phyloP scores from a whole-genome alignment of 2,797 vertebrate genomes.

The Dendrocincla tyrannina region DNA sequence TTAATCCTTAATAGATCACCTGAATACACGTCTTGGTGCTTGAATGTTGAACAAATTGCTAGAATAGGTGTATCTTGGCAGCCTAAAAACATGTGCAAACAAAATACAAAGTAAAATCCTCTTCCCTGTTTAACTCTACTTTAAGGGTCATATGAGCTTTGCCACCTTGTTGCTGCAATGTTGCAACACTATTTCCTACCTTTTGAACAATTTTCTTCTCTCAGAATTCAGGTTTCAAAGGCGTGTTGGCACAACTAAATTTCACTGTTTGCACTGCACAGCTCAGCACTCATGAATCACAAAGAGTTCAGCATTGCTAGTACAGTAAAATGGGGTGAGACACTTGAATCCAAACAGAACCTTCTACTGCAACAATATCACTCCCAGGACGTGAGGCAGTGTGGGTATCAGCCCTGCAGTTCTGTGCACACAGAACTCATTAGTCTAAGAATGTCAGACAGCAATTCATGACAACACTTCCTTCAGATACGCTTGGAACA shows the following conservation, averaged over 20 bases:
- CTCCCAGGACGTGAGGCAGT: background rate
- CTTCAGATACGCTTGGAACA: background rate
- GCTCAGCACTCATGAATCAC: background rate
- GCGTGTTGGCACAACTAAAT: background rate
- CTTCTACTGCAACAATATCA: background rate
- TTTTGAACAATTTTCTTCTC: background rate
- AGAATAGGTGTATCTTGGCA: background rate
- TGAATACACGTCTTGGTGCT: background rate
- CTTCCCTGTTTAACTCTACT: background rate
- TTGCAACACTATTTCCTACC: background rate
- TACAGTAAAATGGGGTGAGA: background rate
- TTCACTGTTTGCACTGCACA: accelerated
- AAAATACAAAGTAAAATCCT: background rate
- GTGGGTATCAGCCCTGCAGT: background rate
- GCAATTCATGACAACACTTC: background rate
- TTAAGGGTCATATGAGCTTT: background rate
- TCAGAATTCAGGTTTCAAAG: background rate
- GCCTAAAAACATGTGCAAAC: background rate
- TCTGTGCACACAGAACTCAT: background rate
- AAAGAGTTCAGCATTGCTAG: background rate
- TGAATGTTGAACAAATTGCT: background rate
- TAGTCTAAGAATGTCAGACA: background rate
- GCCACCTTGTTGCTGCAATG: background rate
- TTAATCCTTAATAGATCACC: background rate
- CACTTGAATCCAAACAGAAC: background rate